Evolutionary conservation across 2,113 vertebrate species (phyloP), one percentile per base, ranked within the genome.

Genomic region (Fregetta grallaria): DNA sequence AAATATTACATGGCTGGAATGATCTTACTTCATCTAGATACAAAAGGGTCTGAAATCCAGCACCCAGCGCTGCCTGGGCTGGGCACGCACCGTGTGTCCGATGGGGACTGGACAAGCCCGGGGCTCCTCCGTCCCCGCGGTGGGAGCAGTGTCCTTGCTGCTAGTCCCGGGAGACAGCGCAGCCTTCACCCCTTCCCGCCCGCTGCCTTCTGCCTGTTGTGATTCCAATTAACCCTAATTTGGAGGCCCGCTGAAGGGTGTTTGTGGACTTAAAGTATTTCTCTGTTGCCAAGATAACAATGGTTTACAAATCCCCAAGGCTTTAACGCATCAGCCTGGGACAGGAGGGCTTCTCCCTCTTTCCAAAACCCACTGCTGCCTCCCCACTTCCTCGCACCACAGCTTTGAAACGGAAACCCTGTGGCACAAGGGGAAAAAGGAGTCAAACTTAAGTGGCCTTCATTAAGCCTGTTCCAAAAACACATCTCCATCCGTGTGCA

Each of bases 1-100:
- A 71, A 93, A 79, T 86, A 88, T 88, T 88, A 44, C 71, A 90
- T 70, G 47, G 20, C 44, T 86, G 81, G 88, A 76, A 83, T 58
- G 55, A 73, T 93, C 29, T 62, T 94, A 40, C 53, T 85, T 81
- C 81, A 61, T 20, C 40, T 21, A 73, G 61, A 55, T 75, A 80
- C n/a, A 86, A 42, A 94, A 83, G 78, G 67, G n/a, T 32, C 83
- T 81, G 76, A 92, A 91, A 91, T 72, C 7, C 68, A 61, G 81
- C 90, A 59, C 36, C 47, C 70, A n/a, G 71, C 2, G 0, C 38
- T 63, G 67, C 62, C 58, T 82, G 90, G 42, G 53, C 55, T 79
- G 53, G 65, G 59, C 29, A 36, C 13, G 0, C 47, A n/a, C 22
- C 5, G 0, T 11, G 34, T 13, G 10, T 30, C 56, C 0, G 2